Percentiles rank a stretch among this genome's conserved stretches.
Conservation (phyloP, 2,888 invertebrate genomes). For the Phengaris alcon region DNA sequence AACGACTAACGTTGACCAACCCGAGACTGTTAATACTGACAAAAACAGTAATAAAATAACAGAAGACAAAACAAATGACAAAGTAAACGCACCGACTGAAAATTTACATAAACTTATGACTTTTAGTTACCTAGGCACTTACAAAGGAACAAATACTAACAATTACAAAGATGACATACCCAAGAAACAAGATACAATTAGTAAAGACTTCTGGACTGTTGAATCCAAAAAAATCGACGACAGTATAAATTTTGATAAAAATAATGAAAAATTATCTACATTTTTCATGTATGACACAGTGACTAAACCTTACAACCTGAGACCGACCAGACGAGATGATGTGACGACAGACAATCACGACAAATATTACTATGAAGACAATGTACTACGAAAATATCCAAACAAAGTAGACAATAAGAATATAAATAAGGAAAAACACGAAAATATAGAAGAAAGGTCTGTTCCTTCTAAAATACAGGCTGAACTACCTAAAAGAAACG, state of each 20-base stretch:
- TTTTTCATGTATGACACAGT: slow-evolving; percentile 67
- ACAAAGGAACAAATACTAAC: slow-evolving; percentile 52
- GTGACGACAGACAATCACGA: slow-evolving; percentile 49
- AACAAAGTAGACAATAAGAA: slow-evolving; percentile 43
- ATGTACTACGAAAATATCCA: slow-evolving; percentile 67
- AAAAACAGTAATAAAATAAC: slow-evolving; percentile 36
- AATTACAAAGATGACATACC: slow-evolving; percentile 36
- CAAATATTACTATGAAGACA: slow-evolving; percentile 70
- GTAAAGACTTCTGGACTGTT: slow-evolving; percentile 63
- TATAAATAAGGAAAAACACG: slow-evolving; percentile 36
- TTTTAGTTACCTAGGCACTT: slow-evolving; percentile 73
- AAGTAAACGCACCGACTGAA: slow-evolving; percentile 54
- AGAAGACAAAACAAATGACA: slow-evolving; percentile 38
- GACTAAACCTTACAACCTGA: slow-evolving; percentile 63
- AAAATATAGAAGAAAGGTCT: slow-evolving; percentile 59
- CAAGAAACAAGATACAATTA: slow-evolving; percentile 49
- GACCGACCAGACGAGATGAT: slow-evolving; percentile 68
- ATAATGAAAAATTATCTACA: slow-evolving; percentile 60
- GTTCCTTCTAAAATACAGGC: slow-evolving; percentile 54
- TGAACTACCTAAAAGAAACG: slow-evolving; percentile 39
- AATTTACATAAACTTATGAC: slow-evolving; percentile 70
- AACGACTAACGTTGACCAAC: slow-evolving; percentile 41
- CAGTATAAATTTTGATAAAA: slow-evolving; percentile 40
- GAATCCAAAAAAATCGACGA: slow-evolving; percentile 45
- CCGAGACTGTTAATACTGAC: slow-evolving; percentile 40